Percentiles rank a stretch among this genome's conserved stretches.
These are phyloP conservation scores for Amaurobius ferox DNA, from an alignment of 2,888 invertebrate species.

Conservation along the genomic window DNA sequence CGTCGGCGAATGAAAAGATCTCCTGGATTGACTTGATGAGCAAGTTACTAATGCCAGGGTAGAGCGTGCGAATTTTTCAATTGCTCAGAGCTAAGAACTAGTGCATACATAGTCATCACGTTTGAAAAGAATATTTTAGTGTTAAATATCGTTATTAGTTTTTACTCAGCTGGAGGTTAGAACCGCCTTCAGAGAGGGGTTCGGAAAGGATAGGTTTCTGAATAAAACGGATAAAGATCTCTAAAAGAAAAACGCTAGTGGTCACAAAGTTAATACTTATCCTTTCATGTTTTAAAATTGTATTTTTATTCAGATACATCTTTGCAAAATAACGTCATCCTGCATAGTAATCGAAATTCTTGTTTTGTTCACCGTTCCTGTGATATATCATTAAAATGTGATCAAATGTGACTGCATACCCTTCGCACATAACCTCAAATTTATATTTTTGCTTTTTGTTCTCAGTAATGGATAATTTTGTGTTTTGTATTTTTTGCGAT, in stretches of 20 bases:
- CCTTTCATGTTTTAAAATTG: background rate
- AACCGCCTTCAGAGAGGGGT: too few relatives aligned
- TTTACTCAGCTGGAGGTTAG: too few relatives aligned
- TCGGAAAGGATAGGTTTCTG: too few relatives aligned
- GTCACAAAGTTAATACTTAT: background rate
- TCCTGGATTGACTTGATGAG: background rate
- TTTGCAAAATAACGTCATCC: background rate
- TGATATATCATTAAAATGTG: too few relatives aligned
- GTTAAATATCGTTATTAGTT: background rate
- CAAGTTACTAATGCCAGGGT: background rate
- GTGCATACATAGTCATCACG: background rate
- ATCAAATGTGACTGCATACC: too few relatives aligned
- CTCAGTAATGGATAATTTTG: too few relatives aligned
- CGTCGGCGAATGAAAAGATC: too few relatives aligned
- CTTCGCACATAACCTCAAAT: too few relatives aligned
- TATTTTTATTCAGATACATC: background rate
- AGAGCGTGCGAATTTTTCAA: background rate
- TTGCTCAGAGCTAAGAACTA: background rate
- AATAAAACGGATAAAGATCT: background rate
- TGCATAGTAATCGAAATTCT: background rate
- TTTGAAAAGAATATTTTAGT: background rate
- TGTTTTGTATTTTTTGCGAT: too few relatives aligned
- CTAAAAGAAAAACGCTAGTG: too few relatives aligned
- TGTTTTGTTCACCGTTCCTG: background rate
- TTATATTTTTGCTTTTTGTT: too few relatives aligned